Base-by-base conservation (phyloP, 2,888 invertebrate species). In the Listrodromus nycthemerus region DNA sequence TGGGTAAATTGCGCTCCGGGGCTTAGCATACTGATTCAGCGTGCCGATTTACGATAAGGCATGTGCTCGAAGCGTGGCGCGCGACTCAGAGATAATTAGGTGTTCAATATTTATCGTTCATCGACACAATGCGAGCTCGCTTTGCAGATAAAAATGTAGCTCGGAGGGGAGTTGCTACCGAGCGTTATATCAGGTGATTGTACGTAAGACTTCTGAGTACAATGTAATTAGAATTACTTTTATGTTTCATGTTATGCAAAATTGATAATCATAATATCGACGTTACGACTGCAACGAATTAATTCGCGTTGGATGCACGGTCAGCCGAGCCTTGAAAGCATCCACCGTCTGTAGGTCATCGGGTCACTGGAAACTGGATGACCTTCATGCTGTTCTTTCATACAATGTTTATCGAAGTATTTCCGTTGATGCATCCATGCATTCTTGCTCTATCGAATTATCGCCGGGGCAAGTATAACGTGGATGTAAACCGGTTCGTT, bases 281-380 rank as follows among this genome's bases (percentile, higher is more conserved):
- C n/a, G 10, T n/a, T 30, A 27, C n/a, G 19, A 48, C 27, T 10
- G 1, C 27, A 2, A 55, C 10, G 55, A 55, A 13, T 55, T 21
- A 21, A 55, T 21, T 24, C 55, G 21, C n/a, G 21, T 55, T 24
- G 21, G 21, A 24, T 55, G 10, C 24, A 4, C 21, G 55, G 13
- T 3, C 1, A 41, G 41, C 10, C 55, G 48, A 41, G 37, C 67
- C 67, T 77, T 58, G 74, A 63, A 19, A 13, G 48, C n/a, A 19
- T 63, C 48, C 74, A 52, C 13, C 50, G 65, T 48, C 65, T 75
- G 52, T 33, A 10, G 76, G 76, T 77, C 76, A 67, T 58, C 41
- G 58, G 67, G 76, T 67, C 76, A 58, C 19, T 27, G 58, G 67
- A 77, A 69, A 69, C 76, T 52, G 27, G 76, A n/a, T 21, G 76